Percentiles rank a stretch among this genome's conserved stretches.
phyloP scores from a whole-genome alignment of 2,888 invertebrate species.

The Euphydryas editha region DNA sequence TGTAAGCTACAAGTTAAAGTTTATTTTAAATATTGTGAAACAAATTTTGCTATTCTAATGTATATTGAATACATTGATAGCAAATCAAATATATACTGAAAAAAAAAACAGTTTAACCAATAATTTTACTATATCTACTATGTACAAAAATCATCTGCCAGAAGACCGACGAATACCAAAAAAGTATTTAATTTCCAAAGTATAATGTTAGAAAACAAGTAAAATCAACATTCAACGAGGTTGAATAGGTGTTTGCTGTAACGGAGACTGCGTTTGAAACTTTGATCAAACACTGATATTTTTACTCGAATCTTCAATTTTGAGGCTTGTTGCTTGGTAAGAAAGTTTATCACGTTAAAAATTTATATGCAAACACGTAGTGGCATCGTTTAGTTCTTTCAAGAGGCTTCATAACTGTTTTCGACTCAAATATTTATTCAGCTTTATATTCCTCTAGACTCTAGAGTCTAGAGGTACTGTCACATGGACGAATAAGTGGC shows the following conservation, averaged over 20 bases:
- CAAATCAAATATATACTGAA: no score
- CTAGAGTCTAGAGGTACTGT: no score
- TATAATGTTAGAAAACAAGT: constrained; percentile 3
- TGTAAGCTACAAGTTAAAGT: no score
- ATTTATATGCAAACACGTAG: neutral
- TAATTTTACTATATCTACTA: neutral
- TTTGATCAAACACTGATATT: constrained; percentile 21
- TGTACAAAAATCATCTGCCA: neutral
- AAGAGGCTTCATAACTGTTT: constrained; percentile 3
- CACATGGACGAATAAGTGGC: neutral
- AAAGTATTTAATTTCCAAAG: constrained; percentile 10
- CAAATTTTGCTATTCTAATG: no score
- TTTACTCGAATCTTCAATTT: constrained; percentile 7
- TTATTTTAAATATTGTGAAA: no score
- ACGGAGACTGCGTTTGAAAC: constrained; percentile 20
- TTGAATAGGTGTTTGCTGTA: constrained; percentile 29
- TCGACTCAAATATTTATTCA: constrained; percentile 9
- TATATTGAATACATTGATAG: no score
- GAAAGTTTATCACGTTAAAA: constrained; percentile 7
- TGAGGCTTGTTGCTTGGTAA: constrained; percentile 9
- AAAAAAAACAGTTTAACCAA: no score
- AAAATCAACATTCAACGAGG: constrained; percentile 12
- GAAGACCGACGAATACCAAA: neutral
- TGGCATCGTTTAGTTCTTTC: neutral
- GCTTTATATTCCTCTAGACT: no score